phyloP scores from a whole-genome alignment of 2,113 vertebrate genomes.

The Forbesichthys papilliferus region DNA sequence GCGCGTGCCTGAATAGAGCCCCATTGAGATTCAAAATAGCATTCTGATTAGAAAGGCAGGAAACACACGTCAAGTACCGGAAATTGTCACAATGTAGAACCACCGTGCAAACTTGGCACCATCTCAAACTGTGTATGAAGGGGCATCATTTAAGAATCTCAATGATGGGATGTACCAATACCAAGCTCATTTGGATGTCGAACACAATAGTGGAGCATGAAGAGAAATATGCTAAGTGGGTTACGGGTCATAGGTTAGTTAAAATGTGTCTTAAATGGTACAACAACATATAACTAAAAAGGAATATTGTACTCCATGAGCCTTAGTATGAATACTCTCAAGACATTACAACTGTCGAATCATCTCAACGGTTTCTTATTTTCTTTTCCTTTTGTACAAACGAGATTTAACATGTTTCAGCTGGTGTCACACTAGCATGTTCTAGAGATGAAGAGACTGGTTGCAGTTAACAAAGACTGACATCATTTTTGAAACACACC shows the following conservation, averaged over 20 bases:
- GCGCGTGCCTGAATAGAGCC: constrained; percentile 71
- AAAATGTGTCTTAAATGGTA: constrained; percentile 23
- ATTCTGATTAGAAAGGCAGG: constrained; percentile 82
- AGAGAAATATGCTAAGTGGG: not conserved
- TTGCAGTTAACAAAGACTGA: no score
- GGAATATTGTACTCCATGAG: not conserved
- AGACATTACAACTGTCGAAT: no score
- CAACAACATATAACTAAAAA: not conserved
- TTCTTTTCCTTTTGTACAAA: no score
- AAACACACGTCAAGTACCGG: constrained; percentile 79
- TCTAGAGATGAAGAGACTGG: no score
- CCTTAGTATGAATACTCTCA: not conserved
- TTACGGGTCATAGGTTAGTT: constrained; percentile 20
- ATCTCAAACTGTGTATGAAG: constrained; percentile 70
- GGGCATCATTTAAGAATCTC: constrained; percentile 49
- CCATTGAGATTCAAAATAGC: constrained; percentile 78
- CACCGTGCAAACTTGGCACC: constrained; percentile 70
- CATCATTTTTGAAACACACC: no score
- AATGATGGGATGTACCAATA: constrained; percentile 65
- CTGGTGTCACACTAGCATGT: no score
- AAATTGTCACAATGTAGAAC: constrained; percentile 78
- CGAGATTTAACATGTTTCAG: no score
- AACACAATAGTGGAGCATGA: constrained; percentile 9
- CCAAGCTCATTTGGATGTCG: constrained; percentile 52
- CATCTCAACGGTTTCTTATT: no score